Evolutionary conservation across 2,888 invertebrate genomes (phyloP), one percentile per base, ranked within the genome.

Genomic region (Watsonalla binaria): DNA sequence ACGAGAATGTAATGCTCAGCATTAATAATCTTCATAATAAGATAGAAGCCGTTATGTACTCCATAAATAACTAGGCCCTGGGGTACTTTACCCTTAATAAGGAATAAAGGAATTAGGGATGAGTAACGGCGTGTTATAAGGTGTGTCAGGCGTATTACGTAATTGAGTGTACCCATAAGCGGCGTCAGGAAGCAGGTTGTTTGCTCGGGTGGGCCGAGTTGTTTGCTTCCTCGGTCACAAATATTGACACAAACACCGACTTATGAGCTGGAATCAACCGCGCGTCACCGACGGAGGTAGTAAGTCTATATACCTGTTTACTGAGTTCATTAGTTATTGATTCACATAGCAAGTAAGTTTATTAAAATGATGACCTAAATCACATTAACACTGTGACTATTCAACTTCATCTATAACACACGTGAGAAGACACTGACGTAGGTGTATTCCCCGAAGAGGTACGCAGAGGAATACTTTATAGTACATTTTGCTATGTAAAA

Each of bases 181-280:
- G 62, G 65, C 62, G 66, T 74, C 62, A 65, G 65, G 64, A 60
- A 65, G 63, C 60, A 68, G 70, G 68, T 63, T 82, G 80, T 84
- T 83, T 82, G 61, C 69, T 54, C 56, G 67, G 62, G 65, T 67
- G 70, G 64, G 70, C 66, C 66, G 69, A 69, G 60, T 64, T 72
- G 75, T 74, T 76, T 66, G 68, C 62, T 60, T 11, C 58, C 70
- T 63, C 74, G 61, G 62, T 63, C 67, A 65, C 81, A 80, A 86
- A 85, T 85, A 86, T 86, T 86, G 81, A 81, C 82, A 69, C 69
- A 72, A 78, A 78, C 76, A 74, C 66, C 69, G 67, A 74, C 76
- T 72, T 74, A 74, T 72, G 75, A 70, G 69, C 64, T 66, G 66
- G 68, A 73, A 73, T 74, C 72, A 71, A 78, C 74, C 72, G 70